Conservation (phyloP, 2,888 invertebrate species). For the Yponomeuta sedellus region DNA sequence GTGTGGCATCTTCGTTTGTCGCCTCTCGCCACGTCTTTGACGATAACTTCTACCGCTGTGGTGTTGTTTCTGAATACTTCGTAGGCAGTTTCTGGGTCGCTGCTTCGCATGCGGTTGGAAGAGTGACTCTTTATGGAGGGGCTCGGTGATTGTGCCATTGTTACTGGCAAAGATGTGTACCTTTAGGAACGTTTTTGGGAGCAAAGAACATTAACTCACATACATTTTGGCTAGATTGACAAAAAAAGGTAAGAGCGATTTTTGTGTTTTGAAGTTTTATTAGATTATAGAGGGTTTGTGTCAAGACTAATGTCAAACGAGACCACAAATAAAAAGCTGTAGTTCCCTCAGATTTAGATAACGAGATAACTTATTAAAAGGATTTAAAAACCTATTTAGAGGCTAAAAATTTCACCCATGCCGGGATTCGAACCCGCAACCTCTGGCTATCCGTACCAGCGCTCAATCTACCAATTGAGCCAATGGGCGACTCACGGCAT, state of each 20-base stretch:
- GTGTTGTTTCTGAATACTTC: conserved; percentile 58
- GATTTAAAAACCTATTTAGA: too few species aligned
- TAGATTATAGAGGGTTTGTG: neutral
- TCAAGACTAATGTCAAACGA: too few species aligned
- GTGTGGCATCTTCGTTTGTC: conserved; percentile 21
- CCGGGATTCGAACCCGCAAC: too few species aligned
- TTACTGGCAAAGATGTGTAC: neutral
- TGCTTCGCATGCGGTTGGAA: neutral
- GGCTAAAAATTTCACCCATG: too few species aligned
- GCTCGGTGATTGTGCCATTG: neutral
- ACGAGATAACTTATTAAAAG: too few species aligned
- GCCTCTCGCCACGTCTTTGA: conserved; percentile 47
- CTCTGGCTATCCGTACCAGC: too few species aligned
- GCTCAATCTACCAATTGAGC: too few species aligned
- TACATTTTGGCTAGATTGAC: neutral
- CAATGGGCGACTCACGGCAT: too few species aligned
- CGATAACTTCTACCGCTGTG: conserved; percentile 56
- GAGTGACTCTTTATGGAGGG: neutral
- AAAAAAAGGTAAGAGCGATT: neutral
- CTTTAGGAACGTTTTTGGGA: neutral
- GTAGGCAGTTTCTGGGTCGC: conserved; percentile 34
- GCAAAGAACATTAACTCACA: neutral
- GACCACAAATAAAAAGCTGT: too few species aligned
- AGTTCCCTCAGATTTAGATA: too few species aligned
- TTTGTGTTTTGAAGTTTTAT: neutral